phyloP scores from a whole-genome alignment of 1,140 invertebrate genomes.

The Diorhabda elongata region DNA sequence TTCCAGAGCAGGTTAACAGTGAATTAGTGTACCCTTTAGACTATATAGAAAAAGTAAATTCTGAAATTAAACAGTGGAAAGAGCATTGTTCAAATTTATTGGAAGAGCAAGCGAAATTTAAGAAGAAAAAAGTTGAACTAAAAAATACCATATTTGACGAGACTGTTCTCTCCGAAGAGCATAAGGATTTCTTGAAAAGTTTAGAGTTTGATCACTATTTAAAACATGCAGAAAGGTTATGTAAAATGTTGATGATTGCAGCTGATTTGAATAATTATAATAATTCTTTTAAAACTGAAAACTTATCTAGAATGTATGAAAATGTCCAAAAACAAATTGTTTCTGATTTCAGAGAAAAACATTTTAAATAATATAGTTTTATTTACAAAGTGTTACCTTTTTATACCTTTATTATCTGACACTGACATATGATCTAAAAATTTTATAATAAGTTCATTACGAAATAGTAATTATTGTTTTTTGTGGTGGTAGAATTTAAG shows the following conservation, averaged over 20 bases:
- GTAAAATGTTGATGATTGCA: conserved; percentile 1
- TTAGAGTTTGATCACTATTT: neutral
- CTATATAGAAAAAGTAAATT: conserved; percentile 10
- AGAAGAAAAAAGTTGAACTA: neutral
- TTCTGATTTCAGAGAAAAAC: no score
- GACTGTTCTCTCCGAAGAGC: neutral
- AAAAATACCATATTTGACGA: conserved; percentile 8
- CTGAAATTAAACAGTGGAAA: conserved; percentile 5
- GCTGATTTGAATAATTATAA: neutral
- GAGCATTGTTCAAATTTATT: neutral
- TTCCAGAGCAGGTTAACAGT: conserved; percentile 1
- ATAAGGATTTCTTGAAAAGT: neutral
- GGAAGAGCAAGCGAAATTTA: neutral
- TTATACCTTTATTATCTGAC: no score
- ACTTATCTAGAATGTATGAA: neutral
- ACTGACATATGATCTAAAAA: no score
- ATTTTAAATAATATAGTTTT: no score
- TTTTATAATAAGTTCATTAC: no score
- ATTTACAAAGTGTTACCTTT: no score
- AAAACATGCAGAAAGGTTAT: neutral
- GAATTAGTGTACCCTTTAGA: neutral
- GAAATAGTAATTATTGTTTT: no score
- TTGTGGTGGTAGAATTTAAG: no score
- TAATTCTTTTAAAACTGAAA: neutral
- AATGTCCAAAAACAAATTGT: neutral